Base-by-base conservation (phyloP, 2,888 invertebrate species). In the Nebria brevicollis region DNA sequence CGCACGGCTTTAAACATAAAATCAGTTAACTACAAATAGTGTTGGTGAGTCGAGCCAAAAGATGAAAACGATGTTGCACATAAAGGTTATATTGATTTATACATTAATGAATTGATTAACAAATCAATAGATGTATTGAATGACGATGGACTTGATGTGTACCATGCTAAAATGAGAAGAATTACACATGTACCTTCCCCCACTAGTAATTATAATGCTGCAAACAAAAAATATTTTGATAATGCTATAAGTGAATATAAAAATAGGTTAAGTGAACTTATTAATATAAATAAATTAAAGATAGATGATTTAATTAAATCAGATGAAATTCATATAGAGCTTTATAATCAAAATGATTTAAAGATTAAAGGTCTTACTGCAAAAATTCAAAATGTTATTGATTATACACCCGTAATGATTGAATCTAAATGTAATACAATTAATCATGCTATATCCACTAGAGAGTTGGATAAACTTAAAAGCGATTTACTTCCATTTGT, bases 331-430 rank as follows among this genome's bases (percentile, higher is more conserved):
- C 8, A 7, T 7, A 54, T 3, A 0, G 54, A 54, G 54, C 1
- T 20, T 20, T 20, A 20, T 20, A 20, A 20, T 20, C 13, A 54
- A 11, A 20, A 20, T 20, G 54, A 54, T 54, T 54, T 54, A 54
- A 54, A 54, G 7, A 54, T 54, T 6, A 3, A 54, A 54, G 54
- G 11, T 54, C 8, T 6, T 1, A 54, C 4, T 54, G 10, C 43
- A 43, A 43, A 43, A 54, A 54, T 0, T 7, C 7, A 54, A 13
- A 7, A 54, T 54, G 54, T 54, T 54, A 8, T 7, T 54, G 87
- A 85, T 20, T 20, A 20, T 20, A 20, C n/a, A n/a, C 34, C 34
- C 4, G 34, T 4, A 34, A 34, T 34, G 34, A 34, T 34, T 34
- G 34, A 34, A 34, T 34, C 34, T 34, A 34, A 4, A 34, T 34